Evolutionary conservation across 1,140 invertebrate species (phyloP).

Genomic region (Heliconius hewitsoni): DNA sequence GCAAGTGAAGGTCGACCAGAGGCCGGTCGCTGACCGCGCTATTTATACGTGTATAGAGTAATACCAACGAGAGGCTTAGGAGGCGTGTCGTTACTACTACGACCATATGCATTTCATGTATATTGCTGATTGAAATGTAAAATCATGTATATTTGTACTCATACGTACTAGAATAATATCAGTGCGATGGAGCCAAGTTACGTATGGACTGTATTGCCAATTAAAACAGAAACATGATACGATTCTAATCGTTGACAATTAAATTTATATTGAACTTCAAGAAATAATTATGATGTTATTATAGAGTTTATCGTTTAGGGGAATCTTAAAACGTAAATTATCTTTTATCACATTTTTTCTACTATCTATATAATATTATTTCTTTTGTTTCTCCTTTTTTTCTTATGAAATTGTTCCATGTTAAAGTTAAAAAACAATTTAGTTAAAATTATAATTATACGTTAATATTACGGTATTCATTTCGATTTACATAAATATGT

Average conservation of each 20-base stretch:
- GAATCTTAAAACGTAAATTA: too few relatives aligned
- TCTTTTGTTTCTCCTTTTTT: too few relatives aligned
- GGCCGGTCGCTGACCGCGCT: constrained; percentile 74
- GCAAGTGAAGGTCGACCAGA: constrained; percentile 71
- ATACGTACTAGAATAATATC: background rate
- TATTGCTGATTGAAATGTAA: constrained; percentile 40
- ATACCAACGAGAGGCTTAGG: constrained; percentile 45
- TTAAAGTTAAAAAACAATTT: background rate
- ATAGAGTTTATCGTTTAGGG: background rate
- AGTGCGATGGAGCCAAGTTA: background rate
- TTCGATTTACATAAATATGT: too few relatives aligned
- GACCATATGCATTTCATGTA: constrained; percentile 32
- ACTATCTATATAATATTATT: too few relatives aligned
- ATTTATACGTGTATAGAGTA: constrained; percentile 63
- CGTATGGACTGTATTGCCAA: background rate
- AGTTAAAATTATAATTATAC: background rate
- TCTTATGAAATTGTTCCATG: too few relatives aligned
- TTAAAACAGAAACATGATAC: background rate
- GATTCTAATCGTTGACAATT: background rate
- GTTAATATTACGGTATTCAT: too few relatives aligned
- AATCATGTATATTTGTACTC: background rate
- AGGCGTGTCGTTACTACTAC: constrained; percentile 40
- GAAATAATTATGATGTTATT: background rate
- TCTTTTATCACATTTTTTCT: too few relatives aligned
- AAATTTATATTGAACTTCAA: background rate